phyloP scores from a whole-genome alignment of 2,113 vertebrate genomes.

The Diphyllodes magnificus region DNA sequence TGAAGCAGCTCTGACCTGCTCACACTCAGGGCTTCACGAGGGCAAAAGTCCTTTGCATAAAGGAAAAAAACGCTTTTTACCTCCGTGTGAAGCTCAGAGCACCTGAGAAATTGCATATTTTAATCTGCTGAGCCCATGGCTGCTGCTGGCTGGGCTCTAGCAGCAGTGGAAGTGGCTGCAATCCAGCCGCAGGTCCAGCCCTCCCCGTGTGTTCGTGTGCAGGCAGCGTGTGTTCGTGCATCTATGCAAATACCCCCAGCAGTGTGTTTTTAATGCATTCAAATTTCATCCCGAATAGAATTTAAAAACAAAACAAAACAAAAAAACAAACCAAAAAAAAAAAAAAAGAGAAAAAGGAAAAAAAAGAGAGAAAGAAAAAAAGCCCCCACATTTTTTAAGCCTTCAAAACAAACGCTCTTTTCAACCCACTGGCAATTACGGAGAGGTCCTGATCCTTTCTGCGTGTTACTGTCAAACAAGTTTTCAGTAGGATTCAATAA shows the following conservation, averaged over 20 bases:
- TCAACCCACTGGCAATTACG: constrained; percentile 52
- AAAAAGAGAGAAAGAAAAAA: not conserved
- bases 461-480: constrained; percentile 75
- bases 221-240: accelerated
- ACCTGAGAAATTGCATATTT: not conserved
- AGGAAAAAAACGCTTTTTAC: not conserved
- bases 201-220: not conserved
- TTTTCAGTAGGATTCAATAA: constrained; percentile 83
- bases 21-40: accelerated
- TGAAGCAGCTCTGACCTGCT: not conserved
- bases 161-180: not conserved
- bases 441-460: constrained; percentile 68
- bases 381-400: not conserved
- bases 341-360: too few relatives aligned
- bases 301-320: not conserved
- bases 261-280: not conserved
- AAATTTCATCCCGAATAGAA: not conserved
- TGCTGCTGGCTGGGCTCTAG: not conserved
- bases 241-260: not conserved
- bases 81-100: not conserved
- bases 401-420: constrained; percentile 35
- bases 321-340: too few relatives aligned
- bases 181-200: not conserved
- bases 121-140: not conserved
- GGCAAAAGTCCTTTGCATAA: not conserved